Base-by-base conservation (phyloP, 2,797 vertebrate species). In the Euphonia xanthogaster region DNA sequence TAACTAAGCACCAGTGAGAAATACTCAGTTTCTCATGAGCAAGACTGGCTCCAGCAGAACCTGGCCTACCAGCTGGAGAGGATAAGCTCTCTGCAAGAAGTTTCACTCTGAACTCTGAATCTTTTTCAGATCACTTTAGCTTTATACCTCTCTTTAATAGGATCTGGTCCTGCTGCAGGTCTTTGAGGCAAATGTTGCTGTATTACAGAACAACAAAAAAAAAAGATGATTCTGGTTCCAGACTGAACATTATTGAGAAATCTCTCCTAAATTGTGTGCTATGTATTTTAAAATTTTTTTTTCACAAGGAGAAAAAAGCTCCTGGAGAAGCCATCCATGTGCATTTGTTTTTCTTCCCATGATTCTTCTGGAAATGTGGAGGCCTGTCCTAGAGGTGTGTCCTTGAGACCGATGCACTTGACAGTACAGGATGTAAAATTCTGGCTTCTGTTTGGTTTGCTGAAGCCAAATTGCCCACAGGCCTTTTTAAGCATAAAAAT, bases 401-500 rank as follows among this genome's bases (percentile, higher is more conserved):
- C 61, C 37, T 63, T 44, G 42, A 55, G 42, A 80, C 45, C 77
- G 72, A 42, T 6, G 45, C 70, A 48, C 65, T 75, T 66, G 65
- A 68, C 60, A 71, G 76, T 21, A 50, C 77, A 87, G 68, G 58
- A 47, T 67, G 25, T 51, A 27, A 92, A 51, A 70, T 57, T 45
- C 44, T 83, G 79, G 58, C 74, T 91, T 71, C 66, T 72, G 39
- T 67, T 88, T 5, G 19, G 23, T 61, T 88, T 65, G n/a, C 60
- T 1, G 0, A 47, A 78, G 90, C 80, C 94, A 96, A 90, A 74
- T 85, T 83, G 48, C 74, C 85, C 44, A 1, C 51, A 78, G 68
- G 45, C 39, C 45, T 72, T 76, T 77, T 57, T 17, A 78, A 39
- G 51, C 33, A 39, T 77, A 88, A 93, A 92, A 93, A 81, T 62